A percentile compares a stretch with the other conserved stretches of the same genome.
These are phyloP conservation scores for Linnaemya tessellans DNA, from an alignment of 2,888 invertebrate genomes.

Conservation along the genomic window DNA sequence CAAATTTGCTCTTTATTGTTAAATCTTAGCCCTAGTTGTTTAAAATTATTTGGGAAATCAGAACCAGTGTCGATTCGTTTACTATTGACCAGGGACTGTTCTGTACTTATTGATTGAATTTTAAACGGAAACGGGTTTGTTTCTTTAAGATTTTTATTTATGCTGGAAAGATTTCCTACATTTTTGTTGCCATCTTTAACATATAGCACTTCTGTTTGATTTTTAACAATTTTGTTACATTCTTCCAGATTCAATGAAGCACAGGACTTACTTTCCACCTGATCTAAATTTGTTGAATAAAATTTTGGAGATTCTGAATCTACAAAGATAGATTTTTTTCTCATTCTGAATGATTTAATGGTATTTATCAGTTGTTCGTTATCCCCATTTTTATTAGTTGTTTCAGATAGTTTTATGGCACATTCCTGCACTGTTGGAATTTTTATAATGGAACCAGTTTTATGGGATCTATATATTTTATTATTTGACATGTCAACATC, in stretches of 20 bases:
- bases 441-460: neutral
- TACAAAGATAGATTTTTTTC: conserved; percentile 6
- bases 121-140: conserved; percentile 9
- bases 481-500: neutral
- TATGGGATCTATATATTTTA: neutral
- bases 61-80: neutral
- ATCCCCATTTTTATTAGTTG: neutral
- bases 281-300: neutral
- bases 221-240: neutral
- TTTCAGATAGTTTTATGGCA: neutral
- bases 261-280: neutral
- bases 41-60: neutral
- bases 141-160: neutral
- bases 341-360: conserved; percentile 41
- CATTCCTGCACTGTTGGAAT: neutral
- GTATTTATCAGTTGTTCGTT: neutral
- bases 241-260: neutral
- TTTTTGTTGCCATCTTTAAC: neutral
- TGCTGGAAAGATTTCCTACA: neutral
- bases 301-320: neutral
- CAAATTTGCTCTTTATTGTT: neutral
- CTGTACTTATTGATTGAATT: neutral
- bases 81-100: neutral
- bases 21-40: neutral
- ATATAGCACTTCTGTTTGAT: neutral